Evolutionary conservation across 2,797 vertebrate species (phyloP), one percentile per base, ranked within the genome.

Genomic region (Chrosomus eos): DNA sequence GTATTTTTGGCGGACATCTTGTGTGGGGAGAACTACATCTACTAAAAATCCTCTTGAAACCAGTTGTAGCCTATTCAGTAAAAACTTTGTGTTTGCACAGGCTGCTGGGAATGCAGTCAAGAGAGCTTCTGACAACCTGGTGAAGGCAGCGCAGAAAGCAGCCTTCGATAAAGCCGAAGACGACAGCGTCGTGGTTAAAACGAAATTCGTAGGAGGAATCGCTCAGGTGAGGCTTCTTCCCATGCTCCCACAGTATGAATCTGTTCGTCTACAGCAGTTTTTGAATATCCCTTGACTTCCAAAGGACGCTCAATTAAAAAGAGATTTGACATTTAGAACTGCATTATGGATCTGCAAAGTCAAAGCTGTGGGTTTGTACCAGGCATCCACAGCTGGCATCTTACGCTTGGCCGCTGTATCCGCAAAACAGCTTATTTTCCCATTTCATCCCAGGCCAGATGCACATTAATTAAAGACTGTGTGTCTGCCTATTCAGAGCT

Each of bases 141-240:
- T 99, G 33, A 95, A 96, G 89, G 98, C 98, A 0, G 98, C 98
- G 21, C 98, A 99, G 91, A 99, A 99, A 92, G 98, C 98, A 6
- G 98, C 97, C 0, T 99, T 99, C 89, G 97, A 98, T 87, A 99
- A 99, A 92, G 95, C 95, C 0, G 98, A 99, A 4, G 98, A 99
- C 1, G 96, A 98, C 3, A 97, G 96, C 0, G 96, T 99, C 5
- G 97, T 99, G 67, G 98, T 99, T 67, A 98, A 99, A 94, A 99
- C 98, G 0, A 99, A 97, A 92, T 99, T 99, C 70, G 98, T 99
- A 13, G 98, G 98, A 71, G 98, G 98, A 91, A 99, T 99, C 5
- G 98, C 98, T 91, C 98, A 99, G 97, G 98, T 99, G 79, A 92
- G 96, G 85, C 13, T 76, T 58, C 19, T 40, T 64, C 4, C 14